Base-by-base conservation (phyloP, 2,888 invertebrate species). In the Pseudococcus longispinus region DNA sequence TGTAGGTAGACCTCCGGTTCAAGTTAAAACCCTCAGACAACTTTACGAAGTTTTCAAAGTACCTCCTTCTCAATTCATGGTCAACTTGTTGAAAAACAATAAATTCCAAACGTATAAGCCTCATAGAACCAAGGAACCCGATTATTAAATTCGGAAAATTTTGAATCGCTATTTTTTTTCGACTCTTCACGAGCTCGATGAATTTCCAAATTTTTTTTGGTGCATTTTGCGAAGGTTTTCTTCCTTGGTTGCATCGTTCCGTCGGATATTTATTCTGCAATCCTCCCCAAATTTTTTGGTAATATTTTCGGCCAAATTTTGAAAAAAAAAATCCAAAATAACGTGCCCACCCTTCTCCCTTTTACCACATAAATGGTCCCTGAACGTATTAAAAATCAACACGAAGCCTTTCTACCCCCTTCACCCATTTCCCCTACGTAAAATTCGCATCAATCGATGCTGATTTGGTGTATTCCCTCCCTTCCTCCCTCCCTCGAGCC, bases 41-140 rank as follows among this genome's bases (percentile, higher is more conserved):
- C 77, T 80, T 20, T 80, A 80, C 42, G 77, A 80, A 80, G 42
- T 42, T 18, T 80, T 80, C 77, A 80, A 80, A 80, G 77, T 42
- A 20, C 77, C 32, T 20, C 77, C 77, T n/a, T 37, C 77, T 70
- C 70, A 70, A 70, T 70, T 70, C 29, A 29, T 70, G 29, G 29
- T 70, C 18, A 70, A 70, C 13, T 15, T 70, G 13, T 70, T 70
- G 70, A 70, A 18, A 32, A 29, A 70, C 13, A 70, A 70, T 29
- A 70, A 70, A 29, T 70, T 70, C 70, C 70, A 70, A 70, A 70
- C 70, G 29, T 70, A 15, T 29, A 70, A 13, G 9, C 70, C 70
- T 26, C 70, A 70, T 15, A 29, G 70, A 20, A 70, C 70, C 70
- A 29, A 29, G 29, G 70, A 70, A 32, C 70, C 70, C 1, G 70